These are phyloP conservation scores for Ptychobarbus kaznakovi DNA, from an alignment of 2,797 vertebrate species.

Conservation along the genomic window DNA sequence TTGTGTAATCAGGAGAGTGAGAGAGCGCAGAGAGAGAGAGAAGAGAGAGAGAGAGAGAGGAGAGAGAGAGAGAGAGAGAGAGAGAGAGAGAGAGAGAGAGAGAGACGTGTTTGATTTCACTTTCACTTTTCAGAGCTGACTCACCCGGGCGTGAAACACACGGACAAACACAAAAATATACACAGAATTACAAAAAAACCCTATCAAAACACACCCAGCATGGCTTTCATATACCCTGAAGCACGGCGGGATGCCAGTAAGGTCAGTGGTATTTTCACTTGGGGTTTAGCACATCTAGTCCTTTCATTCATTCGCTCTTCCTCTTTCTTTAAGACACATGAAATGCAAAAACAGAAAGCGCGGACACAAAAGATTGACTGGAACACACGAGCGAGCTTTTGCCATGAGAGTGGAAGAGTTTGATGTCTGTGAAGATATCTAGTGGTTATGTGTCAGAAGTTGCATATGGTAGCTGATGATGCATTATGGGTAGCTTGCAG, in stretches of 20 bases:
- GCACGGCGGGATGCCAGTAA: constrained; percentile 72
- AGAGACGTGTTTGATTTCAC: constrained; percentile 68
- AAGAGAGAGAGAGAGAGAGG: not conserved
- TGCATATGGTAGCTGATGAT: not conserved
- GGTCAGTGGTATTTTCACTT: constrained; percentile 67
- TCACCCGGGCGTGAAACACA: not conserved
- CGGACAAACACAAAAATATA: constrained; percentile 27
- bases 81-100: not conserved
- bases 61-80: not conserved
- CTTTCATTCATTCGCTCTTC: constrained; percentile 11
- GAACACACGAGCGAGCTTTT: not conserved
- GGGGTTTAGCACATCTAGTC: constrained; percentile 3
- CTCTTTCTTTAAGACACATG: constrained; percentile 1
- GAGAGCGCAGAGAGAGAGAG: not conserved
- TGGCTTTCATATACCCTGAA: constrained; percentile 75
- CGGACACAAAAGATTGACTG: not conserved
- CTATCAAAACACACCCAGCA: constrained; percentile 39
- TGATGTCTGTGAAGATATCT: not conserved
- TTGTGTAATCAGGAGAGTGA: not conserved
- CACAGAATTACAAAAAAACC: not conserved
- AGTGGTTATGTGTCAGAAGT: not conserved
- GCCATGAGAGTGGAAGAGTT: not conserved
- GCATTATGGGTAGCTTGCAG: not conserved
- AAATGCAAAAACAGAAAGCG: not conserved
- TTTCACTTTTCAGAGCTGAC: constrained; percentile 68